Percentiles rank a stretch among this genome's conserved stretches.
Conservation (phyloP, 2,888 invertebrate genomes). For the Furcula furcula region DNA sequence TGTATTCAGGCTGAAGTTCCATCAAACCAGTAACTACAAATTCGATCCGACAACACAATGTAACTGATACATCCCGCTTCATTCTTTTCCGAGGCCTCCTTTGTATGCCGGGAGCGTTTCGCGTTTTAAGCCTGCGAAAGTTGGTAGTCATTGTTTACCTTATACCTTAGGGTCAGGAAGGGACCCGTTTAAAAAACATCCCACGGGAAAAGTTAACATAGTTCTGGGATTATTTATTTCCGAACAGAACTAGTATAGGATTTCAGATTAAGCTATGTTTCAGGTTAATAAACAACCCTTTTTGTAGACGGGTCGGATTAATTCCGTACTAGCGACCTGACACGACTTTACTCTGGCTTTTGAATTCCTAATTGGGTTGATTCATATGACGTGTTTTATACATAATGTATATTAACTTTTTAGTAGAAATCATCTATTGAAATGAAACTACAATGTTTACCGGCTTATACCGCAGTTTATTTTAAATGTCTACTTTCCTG, state of each 20-base stretch:
- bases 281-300: too few relatives aligned
- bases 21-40: background rate
- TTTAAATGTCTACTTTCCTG: too few relatives aligned
- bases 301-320: too few relatives aligned
- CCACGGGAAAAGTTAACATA: constrained; percentile 20
- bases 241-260: constrained; percentile 5
- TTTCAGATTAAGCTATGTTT: constrained; percentile 2
- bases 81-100: constrained; percentile 7
- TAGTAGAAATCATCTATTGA: too few relatives aligned
- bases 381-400: too few relatives aligned
- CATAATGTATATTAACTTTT: too few relatives aligned
- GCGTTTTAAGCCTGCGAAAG: constrained; percentile 31
- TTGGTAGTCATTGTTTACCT: constrained; percentile 37
- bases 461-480: too few relatives aligned
- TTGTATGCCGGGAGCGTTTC: constrained; percentile 28
- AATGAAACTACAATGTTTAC: too few relatives aligned
- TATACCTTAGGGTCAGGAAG: constrained; percentile 39
- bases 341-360: too few relatives aligned
- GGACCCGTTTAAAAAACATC: constrained; percentile 38
- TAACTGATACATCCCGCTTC: background rate
- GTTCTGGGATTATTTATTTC: constrained; percentile 20
- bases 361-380: too few relatives aligned
- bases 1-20: too few relatives aligned
- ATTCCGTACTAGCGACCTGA: too few relatives aligned
- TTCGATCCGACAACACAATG: background rate